Conservation (phyloP, 2,797 vertebrate species). For the Poecile montanus region DNA sequence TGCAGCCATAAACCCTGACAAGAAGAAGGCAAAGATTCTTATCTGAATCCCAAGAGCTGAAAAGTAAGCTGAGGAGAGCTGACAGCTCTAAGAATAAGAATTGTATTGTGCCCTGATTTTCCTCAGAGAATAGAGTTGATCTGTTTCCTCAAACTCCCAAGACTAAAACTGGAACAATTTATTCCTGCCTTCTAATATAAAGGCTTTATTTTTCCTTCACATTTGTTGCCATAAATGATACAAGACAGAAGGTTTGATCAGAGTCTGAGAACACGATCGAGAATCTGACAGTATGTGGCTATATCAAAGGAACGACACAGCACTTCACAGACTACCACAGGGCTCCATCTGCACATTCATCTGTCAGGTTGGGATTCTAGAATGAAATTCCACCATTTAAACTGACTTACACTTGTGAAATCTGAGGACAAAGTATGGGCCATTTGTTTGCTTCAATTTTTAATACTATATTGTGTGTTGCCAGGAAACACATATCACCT, state of each 20-base stretch:
- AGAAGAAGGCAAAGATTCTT: not conserved
- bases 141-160: not conserved
- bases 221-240: conserved; percentile 37
- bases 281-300: conserved; percentile 20
- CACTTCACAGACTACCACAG: conserved; percentile 5
- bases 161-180: not conserved
- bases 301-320: conserved; percentile 20
- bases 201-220: conserved; percentile 6
- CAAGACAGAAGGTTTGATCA: conserved; percentile 40
- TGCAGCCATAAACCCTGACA: not conserved
- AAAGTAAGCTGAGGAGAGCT: not conserved
- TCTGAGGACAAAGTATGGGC: not conserved
- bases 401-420: not conserved
- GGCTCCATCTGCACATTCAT: conserved; percentile 41
- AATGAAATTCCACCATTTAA: not conserved
- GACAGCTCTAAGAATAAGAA: not conserved
- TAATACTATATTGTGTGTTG: not conserved
- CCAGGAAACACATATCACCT: not conserved
- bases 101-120: not conserved
- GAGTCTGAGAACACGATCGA: conserved; percentile 36
- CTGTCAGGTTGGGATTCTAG: not conserved
- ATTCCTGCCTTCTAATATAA: not conserved
- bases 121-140: not conserved
- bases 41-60: not conserved
- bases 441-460: not conserved